phyloP scores from a whole-genome alignment of 2,888 invertebrate species.

The Callimorpha dominula region DNA sequence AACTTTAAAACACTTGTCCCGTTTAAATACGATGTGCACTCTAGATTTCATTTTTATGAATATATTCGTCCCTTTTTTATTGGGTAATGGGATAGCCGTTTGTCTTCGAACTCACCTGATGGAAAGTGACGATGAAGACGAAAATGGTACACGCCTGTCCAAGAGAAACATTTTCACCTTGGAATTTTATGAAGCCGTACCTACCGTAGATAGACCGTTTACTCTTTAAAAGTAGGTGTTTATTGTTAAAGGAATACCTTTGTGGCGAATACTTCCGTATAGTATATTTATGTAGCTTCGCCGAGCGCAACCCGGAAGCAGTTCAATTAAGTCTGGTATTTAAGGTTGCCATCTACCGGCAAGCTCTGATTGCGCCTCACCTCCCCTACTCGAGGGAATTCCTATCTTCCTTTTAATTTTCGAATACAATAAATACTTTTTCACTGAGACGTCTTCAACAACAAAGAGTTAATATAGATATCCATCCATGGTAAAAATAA shows the following conservation, averaged over 20 bases:
- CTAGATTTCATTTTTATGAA: slow-evolving; percentile 52
- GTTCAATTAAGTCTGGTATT: slow-evolving; percentile 86
- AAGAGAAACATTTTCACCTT: slow-evolving; percentile 16
- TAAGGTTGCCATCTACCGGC: slow-evolving; percentile 82
- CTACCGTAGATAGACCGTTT: slow-evolving; percentile 46
- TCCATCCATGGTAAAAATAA: slow-evolving; percentile 30
- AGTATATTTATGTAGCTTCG: slow-evolving; percentile 80
- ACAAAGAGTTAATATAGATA: slow-evolving; percentile 57
- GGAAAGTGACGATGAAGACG: too few relatives aligned
- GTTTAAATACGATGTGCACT: slow-evolving; percentile 61
- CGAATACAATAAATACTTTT: slow-evolving; percentile 83
- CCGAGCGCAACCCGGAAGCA: slow-evolving; percentile 78
- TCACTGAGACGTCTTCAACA: slow-evolving; percentile 64
- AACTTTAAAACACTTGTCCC: slow-evolving; percentile 61
- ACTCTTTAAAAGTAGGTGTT: slow-evolving; percentile 57
- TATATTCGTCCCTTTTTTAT: slow-evolving; percentile 26
- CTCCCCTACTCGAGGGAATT: slow-evolving; percentile 70
- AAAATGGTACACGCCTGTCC: too few relatives aligned
- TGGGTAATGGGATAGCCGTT: too few relatives aligned
- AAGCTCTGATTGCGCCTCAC: slow-evolving; percentile 80
- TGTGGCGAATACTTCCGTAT: slow-evolving; percentile 75
- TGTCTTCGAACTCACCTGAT: too few relatives aligned
- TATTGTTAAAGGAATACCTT: slow-evolving; percentile 76
- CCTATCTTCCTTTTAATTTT: slow-evolving; percentile 82
- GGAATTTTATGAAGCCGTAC: slow-evolving; percentile 38